phyloP scores from a whole-genome alignment of 2,888 invertebrate genomes.

The Congeria kusceri region DNA sequence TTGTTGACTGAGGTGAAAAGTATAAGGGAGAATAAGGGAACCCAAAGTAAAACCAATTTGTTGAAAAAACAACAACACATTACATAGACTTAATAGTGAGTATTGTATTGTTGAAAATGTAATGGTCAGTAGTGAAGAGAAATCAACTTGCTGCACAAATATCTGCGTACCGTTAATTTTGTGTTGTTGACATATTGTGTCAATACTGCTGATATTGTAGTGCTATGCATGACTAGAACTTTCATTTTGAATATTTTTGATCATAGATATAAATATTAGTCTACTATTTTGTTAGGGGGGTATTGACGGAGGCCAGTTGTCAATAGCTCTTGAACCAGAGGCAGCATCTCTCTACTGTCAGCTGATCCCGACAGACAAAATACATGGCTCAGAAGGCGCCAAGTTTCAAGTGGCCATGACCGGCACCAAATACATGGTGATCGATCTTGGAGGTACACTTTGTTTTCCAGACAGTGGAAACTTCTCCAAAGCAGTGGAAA shows the following conservation, averaged over 20 bases:
- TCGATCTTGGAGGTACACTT: constrained; percentile 56
- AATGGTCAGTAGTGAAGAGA: too few species aligned
- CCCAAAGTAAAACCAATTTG: too few species aligned
- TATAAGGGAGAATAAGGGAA: too few species aligned
- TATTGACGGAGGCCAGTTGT: constrained; percentile 52
- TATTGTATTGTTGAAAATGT: too few species aligned
- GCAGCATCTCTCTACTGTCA: constrained; percentile 56
- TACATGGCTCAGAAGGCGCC: constrained; percentile 39
- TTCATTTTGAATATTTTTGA: background rate
- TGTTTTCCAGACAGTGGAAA: background rate
- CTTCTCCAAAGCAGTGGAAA: constrained; percentile 2
- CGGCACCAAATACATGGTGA: constrained; percentile 61
- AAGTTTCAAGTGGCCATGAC: constrained; percentile 38
- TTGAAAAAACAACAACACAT: too few species aligned
- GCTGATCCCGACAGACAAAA: constrained; percentile 33
- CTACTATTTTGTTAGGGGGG: too few species aligned
- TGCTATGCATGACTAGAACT: background rate
- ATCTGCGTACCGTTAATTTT: too few species aligned
- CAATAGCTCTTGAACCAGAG: constrained; percentile 60
- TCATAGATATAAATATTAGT: too few species aligned
- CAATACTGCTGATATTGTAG: background rate
- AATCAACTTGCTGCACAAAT: too few species aligned
- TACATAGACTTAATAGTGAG: too few species aligned
- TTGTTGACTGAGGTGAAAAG: too few species aligned
- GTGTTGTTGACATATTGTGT: too few species aligned